Percentiles rank a stretch among this genome's conserved stretches.
These are phyloP conservation scores for Ephestia elutella DNA, from an alignment of 1,140 invertebrate species.

Conservation along the genomic window DNA sequence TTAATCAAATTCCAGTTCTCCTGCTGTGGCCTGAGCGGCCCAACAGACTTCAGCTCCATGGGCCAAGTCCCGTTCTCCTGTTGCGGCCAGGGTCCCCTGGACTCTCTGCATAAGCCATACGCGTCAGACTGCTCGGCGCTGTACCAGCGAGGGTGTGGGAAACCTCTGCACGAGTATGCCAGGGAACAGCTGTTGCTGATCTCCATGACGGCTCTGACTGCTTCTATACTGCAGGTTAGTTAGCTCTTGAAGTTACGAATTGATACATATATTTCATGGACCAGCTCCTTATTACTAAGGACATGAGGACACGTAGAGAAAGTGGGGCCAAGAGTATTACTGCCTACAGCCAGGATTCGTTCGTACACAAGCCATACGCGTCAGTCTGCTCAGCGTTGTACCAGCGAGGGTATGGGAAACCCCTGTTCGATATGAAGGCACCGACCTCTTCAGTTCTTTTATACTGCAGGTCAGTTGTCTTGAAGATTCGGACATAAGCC, in stretches of 20 bases:
- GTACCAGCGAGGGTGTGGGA: conserved; percentile 70
- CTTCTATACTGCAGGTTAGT: conserved; percentile 70
- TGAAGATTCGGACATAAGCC: too few species aligned
- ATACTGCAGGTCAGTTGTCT: conserved; percentile 64
- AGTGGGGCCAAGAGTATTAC: conserved; percentile 67
- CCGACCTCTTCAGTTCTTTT: conserved; percentile 59
- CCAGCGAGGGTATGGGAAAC: conserved; percentile 70
- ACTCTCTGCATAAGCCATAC: conserved; percentile 44
- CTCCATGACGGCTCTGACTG: conserved; percentile 65
- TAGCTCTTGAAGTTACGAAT: neutral
- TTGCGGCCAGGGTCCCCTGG: conserved; percentile 60
- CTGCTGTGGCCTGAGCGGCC: conserved; percentile 77
- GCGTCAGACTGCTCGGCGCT: conserved; percentile 50
- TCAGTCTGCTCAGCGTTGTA: conserved; percentile 55
- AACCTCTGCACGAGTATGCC: conserved; percentile 63
- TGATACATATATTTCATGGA: too few species aligned
- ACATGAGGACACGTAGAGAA: too few species aligned
- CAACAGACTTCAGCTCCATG: conserved; percentile 65
- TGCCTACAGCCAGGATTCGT: conserved; percentile 67
- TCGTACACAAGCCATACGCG: conserved; percentile 49
- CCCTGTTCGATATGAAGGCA: conserved; percentile 64
- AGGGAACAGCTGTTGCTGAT: conserved; percentile 64
- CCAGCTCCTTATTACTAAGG: too few species aligned
- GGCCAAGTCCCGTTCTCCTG: conserved; percentile 74
- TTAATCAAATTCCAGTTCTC: conserved; percentile 72